These are phyloP conservation scores for Megalopta genalis DNA, from an alignment of 1,140 invertebrate genomes.

Conservation along the genomic window DNA sequence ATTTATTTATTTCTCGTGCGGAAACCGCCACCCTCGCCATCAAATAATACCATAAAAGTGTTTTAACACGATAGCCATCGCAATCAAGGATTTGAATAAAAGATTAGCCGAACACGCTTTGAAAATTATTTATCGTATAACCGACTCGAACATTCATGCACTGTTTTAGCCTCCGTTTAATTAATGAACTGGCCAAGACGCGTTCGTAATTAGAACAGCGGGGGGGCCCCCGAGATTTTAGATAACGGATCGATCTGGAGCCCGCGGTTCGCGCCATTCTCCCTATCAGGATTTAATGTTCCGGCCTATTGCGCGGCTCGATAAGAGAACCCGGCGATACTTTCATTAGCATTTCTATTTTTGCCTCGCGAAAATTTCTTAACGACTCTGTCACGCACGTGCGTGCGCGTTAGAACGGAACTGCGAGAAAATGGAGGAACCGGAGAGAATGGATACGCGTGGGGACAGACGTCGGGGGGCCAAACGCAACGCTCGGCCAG, in stretches of 20 bases:
- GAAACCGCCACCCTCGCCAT: background rate
- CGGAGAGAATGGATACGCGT: slow-evolving; percentile 52
- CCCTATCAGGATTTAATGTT: slow-evolving; percentile 30
- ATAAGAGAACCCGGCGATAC: slow-evolving; percentile 19
- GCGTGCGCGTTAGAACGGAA: slow-evolving; percentile 35
- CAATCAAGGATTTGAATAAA: too few species aligned
- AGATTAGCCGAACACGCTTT: too few species aligned
- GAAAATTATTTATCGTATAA: too few species aligned
- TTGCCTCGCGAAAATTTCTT: slow-evolving; percentile 18
- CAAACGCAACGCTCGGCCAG: slow-evolving; percentile 25
- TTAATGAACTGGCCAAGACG: background rate
- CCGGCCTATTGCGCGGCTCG: slow-evolving; percentile 28
- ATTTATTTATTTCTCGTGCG: background rate
- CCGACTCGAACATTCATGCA: too few species aligned
- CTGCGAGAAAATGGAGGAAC: slow-evolving; percentile 59
- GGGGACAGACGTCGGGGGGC: slow-evolving; percentile 20
- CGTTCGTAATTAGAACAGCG: background rate
- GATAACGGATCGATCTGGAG: background rate
- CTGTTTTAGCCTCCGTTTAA: too few species aligned
- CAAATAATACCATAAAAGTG: background rate
- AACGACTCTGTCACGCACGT: slow-evolving; percentile 29
- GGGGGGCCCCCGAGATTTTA: background rate
- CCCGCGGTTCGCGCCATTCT: background rate
- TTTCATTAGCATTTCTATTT: slow-evolving; percentile 40
- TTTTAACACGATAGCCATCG: background rate